Base-by-base conservation (phyloP, 2,797 vertebrate genomes). In the Sebastiscus tertius region DNA sequence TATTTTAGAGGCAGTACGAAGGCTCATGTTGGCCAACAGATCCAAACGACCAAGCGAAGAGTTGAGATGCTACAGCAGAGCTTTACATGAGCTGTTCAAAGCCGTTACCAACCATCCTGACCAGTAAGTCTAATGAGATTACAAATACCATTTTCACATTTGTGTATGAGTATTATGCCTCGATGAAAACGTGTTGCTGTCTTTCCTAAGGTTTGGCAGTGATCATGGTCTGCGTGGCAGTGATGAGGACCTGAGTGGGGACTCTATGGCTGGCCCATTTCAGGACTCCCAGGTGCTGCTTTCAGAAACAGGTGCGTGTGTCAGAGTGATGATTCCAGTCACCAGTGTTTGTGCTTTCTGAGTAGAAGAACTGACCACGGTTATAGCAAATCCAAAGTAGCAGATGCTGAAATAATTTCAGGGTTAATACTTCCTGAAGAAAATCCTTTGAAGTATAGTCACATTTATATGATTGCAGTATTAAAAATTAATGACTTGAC, bases 251-350 rank as follows among this genome's bases (percentile, higher is more conserved):
- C 82, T 87, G 12, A 56, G 72, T 82, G 88, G 78, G 52, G 88
- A 88, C 73, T 86, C 87, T 54, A 79, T 85, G 54, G 85, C 74
- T 67, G 75, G 55, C 16, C 52, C 77, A 6, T 77, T 68, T 71
- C 94, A 92, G 71, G 87, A 93, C 72, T 93, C 88, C 29, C 86
- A 84, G 70, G 6, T 80, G 52, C 78, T 86, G n/a, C 92, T 89
- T 70, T 93, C 92, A 56, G 93, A 96, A 90, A 92, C 94, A 74
- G 96, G 97, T 97, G 89, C 78, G 85, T 66, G 10, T 36, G 27
- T 63, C 59, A 61, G 27, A 61, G 24, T 62, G 20, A 61, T 9
- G 33, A 52, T 20, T 36, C n/a, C 20, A 18, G 14, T 67, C 1
- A 52, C n/a, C 6, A 3, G 68, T 80, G 36, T 31, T 75, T 58